A percentile compares a stretch with the other conserved stretches of the same genome.
These are phyloP conservation scores for Eciton burchellii DNA, from an alignment of 1,140 invertebrate species.

Conservation along the genomic window DNA sequence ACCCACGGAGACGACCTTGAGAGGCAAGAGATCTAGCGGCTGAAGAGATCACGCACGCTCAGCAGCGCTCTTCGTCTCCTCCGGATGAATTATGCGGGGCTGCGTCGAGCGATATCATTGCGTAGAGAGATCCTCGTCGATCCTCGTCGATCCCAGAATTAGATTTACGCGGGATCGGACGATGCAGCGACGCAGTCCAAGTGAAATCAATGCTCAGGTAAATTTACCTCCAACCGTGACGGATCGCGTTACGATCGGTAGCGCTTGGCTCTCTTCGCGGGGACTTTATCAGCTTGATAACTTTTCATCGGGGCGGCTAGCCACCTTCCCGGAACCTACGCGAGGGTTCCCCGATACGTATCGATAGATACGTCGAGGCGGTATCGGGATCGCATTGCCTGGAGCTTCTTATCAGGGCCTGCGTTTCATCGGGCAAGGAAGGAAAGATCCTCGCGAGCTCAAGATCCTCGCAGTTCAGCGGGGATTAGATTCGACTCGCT, in stretches of 20 bases:
- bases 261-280: too few relatives aligned
- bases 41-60: conserved; percentile 28
- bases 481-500: conserved; percentile 22
- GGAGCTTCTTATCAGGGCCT: too few relatives aligned
- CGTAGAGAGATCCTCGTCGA: conserved; percentile 5
- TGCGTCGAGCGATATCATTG: neutral
- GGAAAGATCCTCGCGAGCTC: too few relatives aligned
- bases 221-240: too few relatives aligned
- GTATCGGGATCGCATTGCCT: too few relatives aligned
- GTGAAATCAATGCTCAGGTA: too few relatives aligned
- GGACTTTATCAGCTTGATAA: conserved; percentile 8
- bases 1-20: conserved; percentile 30
- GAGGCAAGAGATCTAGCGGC: conserved; percentile 33
- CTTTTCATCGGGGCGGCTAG: conserved; percentile 1
- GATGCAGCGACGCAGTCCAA: neutral
- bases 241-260: too few relatives aligned
- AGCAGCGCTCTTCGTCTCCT: neutral
- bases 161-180: conserved; percentile 3
- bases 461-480: neutral
- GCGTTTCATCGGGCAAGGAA: too few relatives aligned
- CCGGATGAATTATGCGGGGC: neutral
- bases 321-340: neutral
- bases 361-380: neutral
- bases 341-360: neutral
- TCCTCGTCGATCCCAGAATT: too few relatives aligned